Percentiles rank a stretch among this genome's conserved stretches.
These are phyloP conservation scores for Cosmia pyralina DNA, from an alignment of 2,888 invertebrate species.

Conservation along the genomic window DNA sequence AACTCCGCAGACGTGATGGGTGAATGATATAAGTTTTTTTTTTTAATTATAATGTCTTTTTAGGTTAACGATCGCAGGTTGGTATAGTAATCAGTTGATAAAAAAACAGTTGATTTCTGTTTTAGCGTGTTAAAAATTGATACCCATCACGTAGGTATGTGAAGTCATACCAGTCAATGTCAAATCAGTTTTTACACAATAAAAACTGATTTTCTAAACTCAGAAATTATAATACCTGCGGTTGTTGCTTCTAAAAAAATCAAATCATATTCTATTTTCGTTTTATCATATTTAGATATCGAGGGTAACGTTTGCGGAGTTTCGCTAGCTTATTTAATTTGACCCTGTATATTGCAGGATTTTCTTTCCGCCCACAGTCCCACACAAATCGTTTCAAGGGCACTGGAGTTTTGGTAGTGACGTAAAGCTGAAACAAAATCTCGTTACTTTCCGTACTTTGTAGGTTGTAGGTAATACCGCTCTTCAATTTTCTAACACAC, in stretches of 20 bases:
- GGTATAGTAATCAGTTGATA: too few species aligned
- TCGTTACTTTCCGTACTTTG: constrained; percentile 19
- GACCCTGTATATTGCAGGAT: not conserved
- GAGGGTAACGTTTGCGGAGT: not conserved
- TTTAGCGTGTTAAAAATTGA: not conserved
- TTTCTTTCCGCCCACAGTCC: not conserved
- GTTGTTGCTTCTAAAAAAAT: not conserved
- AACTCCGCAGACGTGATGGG: too few species aligned
- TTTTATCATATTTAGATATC: not conserved
- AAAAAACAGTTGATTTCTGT: not conserved
- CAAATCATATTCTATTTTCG: not conserved
- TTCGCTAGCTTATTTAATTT: not conserved
- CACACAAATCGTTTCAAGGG: not conserved
- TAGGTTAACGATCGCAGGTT: not conserved
- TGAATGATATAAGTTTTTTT: too few species aligned
- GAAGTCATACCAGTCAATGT: too few species aligned
- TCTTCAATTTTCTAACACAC: constrained; percentile 41
- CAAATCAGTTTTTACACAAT: too few species aligned
- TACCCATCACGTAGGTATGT: not conserved
- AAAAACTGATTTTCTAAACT: not conserved
- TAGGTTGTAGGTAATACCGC: not conserved
- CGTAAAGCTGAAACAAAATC: not conserved
- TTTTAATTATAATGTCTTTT: not conserved
- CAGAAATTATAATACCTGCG: not conserved
- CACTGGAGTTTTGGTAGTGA: not conserved